phyloP scores from a whole-genome alignment of 2,797 vertebrate genomes.

The Peromyscus attwateri region DNA sequence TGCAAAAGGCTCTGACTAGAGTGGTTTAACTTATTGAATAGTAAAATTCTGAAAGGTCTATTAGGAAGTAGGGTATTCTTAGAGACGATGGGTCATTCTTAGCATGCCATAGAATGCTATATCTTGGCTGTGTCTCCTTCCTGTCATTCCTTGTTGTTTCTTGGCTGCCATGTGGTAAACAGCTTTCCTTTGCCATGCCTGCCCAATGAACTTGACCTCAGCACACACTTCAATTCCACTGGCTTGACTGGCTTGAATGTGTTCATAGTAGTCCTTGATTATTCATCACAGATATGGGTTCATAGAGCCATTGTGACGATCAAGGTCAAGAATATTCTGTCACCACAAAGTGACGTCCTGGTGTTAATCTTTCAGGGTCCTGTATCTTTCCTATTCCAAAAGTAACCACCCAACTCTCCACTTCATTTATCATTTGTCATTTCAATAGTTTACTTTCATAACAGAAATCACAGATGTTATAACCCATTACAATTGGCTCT shows the following conservation, averaged over 20 bases:
- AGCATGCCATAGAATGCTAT: no score
- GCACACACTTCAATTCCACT: background rate
- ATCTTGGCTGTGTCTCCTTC: background rate
- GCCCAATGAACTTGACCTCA: background rate
- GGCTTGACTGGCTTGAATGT: background rate
- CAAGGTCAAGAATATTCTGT: background rate
- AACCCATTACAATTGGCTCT: no score
- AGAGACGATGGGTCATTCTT: no score
- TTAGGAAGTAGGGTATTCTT: no score
- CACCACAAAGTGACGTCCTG: background rate
- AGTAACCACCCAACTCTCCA: no score
- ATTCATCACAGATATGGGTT: background rate
- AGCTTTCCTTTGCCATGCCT: background rate
- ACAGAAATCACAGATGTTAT: background rate
- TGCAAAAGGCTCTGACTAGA: no score
- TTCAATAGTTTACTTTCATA: background rate
- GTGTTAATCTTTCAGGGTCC: background rate
- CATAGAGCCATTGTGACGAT: background rate
- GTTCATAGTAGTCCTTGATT: background rate
- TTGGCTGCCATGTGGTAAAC: background rate
- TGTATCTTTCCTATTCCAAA: no score
- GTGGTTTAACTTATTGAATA: background rate
- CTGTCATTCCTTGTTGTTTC: background rate
- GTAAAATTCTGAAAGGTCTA: background rate
- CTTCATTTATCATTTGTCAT: background rate